Evolutionary conservation across 2,113 vertebrate genomes (phyloP).

Genomic region (Macquaria australasica): DNA sequence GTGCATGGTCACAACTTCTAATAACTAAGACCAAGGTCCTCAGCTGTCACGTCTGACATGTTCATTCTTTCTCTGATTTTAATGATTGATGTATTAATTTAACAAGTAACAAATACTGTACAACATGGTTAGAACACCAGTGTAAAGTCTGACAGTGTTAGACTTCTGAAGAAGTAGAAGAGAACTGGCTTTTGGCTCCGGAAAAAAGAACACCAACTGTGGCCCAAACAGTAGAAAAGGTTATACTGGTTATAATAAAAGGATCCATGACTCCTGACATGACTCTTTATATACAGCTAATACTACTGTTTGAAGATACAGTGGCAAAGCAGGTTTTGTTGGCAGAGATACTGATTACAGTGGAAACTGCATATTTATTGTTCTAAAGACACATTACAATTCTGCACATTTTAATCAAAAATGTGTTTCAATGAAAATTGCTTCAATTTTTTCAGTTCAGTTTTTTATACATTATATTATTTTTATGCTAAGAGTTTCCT

Average conservation of each 20-base stretch:
- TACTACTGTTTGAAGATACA: neutral
- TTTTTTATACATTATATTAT: neutral
- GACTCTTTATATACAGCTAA: neutral
- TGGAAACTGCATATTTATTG: neutral
- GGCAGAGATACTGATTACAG: neutral
- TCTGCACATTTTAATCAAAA: neutral
- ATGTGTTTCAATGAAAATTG: neutral
- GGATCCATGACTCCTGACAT: neutral
- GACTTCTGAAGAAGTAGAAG: neutral
- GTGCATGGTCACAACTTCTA: neutral
- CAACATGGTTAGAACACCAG: neutral
- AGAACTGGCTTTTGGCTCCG: neutral
- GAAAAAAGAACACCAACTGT: neutral
- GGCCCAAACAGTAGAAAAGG: neutral
- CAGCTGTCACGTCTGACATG: neutral
- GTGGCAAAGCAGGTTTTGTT: neutral
- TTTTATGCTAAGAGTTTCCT: neutral
- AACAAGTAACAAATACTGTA: neutral
- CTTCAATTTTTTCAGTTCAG: neutral
- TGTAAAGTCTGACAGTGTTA: neutral
- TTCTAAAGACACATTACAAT: too few species aligned
- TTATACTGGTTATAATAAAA: neutral
- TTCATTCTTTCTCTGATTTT: neutral
- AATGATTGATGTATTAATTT: neutral
- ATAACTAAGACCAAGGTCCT: neutral